phyloP scores from a whole-genome alignment of 2,797 vertebrate species.

The Sebastes baramenuke region DNA sequence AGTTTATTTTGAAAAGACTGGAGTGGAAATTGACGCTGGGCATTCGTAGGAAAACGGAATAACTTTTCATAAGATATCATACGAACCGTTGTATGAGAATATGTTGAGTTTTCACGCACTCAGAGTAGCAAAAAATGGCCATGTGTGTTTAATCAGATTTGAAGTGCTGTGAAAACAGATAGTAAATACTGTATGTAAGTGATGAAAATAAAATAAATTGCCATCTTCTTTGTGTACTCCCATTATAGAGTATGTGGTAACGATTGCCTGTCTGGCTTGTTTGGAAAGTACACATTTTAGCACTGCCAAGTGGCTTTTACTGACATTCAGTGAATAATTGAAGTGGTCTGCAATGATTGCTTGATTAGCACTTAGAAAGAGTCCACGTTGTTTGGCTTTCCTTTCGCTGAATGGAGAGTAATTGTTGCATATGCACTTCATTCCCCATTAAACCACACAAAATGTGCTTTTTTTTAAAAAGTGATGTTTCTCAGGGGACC shows the following conservation, averaged over 20 bases:
- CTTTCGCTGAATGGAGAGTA: slow-evolving; percentile 15
- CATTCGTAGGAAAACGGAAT: too few species aligned
- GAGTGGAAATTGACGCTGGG: too few species aligned
- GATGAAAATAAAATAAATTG: neutral
- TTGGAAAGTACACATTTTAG: slow-evolving; percentile 13
- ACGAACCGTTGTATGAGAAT: too few species aligned
- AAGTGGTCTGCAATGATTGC: slow-evolving; percentile 29
- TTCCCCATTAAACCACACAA: slow-evolving; percentile 1
- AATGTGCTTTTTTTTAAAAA: neutral
- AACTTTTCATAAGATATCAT: too few species aligned
- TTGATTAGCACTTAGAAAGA: slow-evolving; percentile 40
- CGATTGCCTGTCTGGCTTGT: neutral
- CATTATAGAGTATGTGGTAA: neutral
- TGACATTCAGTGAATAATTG: slow-evolving; percentile 21
- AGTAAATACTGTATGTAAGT: neutral
- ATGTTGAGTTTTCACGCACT: neutral
- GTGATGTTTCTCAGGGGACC: neutral
- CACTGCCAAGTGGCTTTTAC: slow-evolving; percentile 26
- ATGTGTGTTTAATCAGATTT: neutral
- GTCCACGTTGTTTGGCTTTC: slow-evolving; percentile 15
- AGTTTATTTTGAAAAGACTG: too few species aligned
- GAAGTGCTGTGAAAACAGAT: slow-evolving; percentile 5
- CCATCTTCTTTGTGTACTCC: slow-evolving; percentile 6
- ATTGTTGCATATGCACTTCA: slow-evolving; percentile 32
- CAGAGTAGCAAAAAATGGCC: neutral